Evolutionary conservation across 2,797 vertebrate genomes (phyloP).

Genomic region (Eleutherodactylus coqui): DNA sequence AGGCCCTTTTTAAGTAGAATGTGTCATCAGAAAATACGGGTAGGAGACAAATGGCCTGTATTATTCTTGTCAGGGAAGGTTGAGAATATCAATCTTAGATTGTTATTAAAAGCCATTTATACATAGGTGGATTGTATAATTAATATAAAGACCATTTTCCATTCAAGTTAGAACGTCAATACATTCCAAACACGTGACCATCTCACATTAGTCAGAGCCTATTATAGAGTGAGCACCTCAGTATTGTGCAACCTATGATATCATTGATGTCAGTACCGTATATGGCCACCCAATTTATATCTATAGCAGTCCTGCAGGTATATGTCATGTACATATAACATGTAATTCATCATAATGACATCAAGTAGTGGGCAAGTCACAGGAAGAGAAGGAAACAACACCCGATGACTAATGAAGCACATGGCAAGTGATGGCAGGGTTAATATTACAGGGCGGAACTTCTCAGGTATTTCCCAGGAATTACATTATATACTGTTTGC

Average conservation of each 20-base stretch:
- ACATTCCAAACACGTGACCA: slow-evolving; percentile 2
- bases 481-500: not conserved
- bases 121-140: not conserved
- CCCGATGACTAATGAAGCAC: slow-evolving; percentile 34
- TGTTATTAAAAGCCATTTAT: not conserved
- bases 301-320: not conserved
- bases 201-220: not conserved
- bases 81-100: too few relatives aligned
- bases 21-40: too few relatives aligned
- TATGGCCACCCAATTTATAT: not conserved
- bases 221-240: not conserved
- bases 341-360: slow-evolving; percentile 14
- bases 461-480: slow-evolving; percentile 39
- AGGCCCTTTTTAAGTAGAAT: too few relatives aligned
- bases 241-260: slow-evolving; percentile 15
- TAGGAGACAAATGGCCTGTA: too few relatives aligned
- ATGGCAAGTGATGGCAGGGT: slow-evolving; percentile 20
- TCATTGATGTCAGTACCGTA: not conserved
- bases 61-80: too few relatives aligned
- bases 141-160: not conserved
- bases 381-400: slow-evolving; percentile 23
- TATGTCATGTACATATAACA: slow-evolving; percentile 12
- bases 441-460: slow-evolving; percentile 25
- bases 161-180: not conserved
- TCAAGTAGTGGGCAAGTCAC: slow-evolving; percentile 24